phyloP scores from a whole-genome alignment of 2,888 invertebrate genomes.

The Drosophila gaucha region DNA sequence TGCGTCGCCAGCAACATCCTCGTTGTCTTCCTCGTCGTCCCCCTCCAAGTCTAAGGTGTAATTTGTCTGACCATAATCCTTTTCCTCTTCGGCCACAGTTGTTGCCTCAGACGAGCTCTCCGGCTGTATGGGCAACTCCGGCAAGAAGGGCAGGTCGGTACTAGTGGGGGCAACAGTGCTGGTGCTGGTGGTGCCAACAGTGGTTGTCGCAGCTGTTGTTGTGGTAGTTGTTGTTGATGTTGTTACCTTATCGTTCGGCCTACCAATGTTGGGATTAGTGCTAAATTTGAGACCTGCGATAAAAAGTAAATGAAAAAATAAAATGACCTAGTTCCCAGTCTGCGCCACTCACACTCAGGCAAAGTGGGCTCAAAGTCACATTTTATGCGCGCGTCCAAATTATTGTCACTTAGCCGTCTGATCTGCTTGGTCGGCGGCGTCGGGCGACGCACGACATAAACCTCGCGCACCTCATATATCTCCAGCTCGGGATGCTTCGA shows the following conservation, averaged over 20 bases:
- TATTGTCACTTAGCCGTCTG: slow-evolving; percentile 50
- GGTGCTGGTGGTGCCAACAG: neutral
- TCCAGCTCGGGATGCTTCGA: slow-evolving; percentile 41
- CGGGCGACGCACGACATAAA: slow-evolving; percentile 52
- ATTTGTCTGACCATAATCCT: neutral
- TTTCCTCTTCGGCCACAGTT: neutral
- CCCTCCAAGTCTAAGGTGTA: neutral
- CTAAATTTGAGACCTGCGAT: slow-evolving; percentile 5
- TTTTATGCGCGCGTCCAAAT: slow-evolving; percentile 65
- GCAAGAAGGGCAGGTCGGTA: slow-evolving; percentile 11
- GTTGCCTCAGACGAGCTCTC: neutral
- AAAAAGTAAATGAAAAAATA: neutral
- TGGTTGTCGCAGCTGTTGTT: slow-evolving; percentile 12
- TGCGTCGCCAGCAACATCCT: neutral
- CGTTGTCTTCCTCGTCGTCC: slow-evolving; percentile 2
- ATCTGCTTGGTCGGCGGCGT: slow-evolving; percentile 21
- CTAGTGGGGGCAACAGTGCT: neutral
- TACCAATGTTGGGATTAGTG: neutral
- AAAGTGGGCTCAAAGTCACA: slow-evolving; percentile 70
- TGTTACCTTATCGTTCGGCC: neutral
- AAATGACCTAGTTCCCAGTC: neutral
- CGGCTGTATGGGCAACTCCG: neutral
- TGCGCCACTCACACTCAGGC: slow-evolving; percentile 59
- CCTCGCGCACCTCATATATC: slow-evolving; percentile 64
- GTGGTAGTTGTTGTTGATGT: neutral